Conservation (phyloP, 2,113 vertebrate genomes). For the Capricornis sumatraensis region DNA sequence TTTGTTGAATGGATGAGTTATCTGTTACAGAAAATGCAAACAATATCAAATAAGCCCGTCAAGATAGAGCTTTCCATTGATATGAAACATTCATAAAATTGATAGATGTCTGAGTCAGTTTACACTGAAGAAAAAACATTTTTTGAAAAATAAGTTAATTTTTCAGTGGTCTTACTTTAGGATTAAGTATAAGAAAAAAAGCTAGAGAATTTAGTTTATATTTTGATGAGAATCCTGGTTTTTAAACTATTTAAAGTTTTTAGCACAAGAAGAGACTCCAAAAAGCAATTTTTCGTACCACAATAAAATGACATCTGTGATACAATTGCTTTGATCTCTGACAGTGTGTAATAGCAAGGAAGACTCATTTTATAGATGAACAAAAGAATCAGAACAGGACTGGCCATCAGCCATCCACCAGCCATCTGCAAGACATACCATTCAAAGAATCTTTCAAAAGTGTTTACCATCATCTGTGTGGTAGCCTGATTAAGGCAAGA, state of each 20-base stretch:
- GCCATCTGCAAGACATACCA: neutral
- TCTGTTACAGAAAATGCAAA: neutral
- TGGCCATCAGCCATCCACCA: neutral
- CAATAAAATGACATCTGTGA: neutral
- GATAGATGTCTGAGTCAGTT: neutral
- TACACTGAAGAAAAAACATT: neutral
- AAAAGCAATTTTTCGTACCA: neutral
- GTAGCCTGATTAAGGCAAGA: neutral
- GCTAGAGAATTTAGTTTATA: neutral
- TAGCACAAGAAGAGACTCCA: neutral
- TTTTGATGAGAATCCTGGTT: neutral
- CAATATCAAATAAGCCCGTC: neutral
- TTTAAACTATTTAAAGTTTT: neutral
- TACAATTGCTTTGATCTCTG: neutral
- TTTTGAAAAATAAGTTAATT: neutral
- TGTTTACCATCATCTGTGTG: neutral
- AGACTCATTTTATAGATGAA: neutral
- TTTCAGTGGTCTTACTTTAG: neutral
- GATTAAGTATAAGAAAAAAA: neutral
- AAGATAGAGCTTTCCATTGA: neutral
- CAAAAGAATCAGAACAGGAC: neutral
- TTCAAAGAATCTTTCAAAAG: neutral
- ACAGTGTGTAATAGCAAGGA: neutral
- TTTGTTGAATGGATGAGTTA: neutral
- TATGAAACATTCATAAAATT: neutral